phyloP scores from a whole-genome alignment of 2,113 vertebrate genomes.

The Pungitius pungitius region DNA sequence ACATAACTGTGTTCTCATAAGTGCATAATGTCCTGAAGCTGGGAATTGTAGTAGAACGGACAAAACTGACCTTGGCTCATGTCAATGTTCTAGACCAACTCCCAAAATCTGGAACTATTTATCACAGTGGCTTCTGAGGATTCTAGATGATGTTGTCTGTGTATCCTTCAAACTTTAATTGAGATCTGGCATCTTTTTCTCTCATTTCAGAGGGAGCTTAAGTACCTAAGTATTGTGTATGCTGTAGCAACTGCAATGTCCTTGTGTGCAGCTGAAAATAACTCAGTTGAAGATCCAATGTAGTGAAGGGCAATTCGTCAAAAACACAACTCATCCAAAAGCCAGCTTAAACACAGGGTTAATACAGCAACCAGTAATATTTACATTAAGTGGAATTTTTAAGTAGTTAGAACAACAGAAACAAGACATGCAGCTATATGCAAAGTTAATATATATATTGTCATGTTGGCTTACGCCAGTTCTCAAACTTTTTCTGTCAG shows the following conservation, averaged over 20 bases:
- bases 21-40: not conserved
- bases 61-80: not conserved
- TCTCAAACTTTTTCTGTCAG: too few relatives aligned
- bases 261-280: not conserved
- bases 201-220: not conserved
- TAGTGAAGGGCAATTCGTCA: not conserved
- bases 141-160: not conserved
- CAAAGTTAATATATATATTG: too few relatives aligned
- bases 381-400: too few relatives aligned
- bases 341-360: not conserved
- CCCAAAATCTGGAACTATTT: not conserved
- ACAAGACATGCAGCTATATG: not conserved
- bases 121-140: not conserved
- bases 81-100: not conserved
- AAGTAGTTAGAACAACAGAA: not conserved
- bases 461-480: too few relatives aligned
- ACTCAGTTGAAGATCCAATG: constrained; percentile 7
- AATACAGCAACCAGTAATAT: too few relatives aligned
- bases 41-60: not conserved
- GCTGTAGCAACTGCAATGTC: too few relatives aligned
- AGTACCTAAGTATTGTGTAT: not conserved
- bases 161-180: not conserved
- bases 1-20: too few relatives aligned
- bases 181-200: not conserved
- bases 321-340: not conserved